phyloP scores from a whole-genome alignment of 2,113 vertebrate species.

The Acrocephalus kingi region DNA sequence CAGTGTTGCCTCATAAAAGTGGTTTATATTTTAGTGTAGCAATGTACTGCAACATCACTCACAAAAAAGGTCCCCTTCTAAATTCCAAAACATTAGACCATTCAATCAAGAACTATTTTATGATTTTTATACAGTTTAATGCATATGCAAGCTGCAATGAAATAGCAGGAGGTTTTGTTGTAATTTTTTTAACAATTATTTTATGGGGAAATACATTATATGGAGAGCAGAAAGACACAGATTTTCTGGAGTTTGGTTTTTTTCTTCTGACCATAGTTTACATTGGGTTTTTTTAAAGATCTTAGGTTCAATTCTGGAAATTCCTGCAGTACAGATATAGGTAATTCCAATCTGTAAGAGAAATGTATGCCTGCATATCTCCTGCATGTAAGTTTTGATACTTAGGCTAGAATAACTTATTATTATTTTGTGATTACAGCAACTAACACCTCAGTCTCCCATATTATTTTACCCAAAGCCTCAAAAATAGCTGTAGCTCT shows the following conservation, averaged over 20 bases:
- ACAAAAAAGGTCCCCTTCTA: conserved; percentile 11
- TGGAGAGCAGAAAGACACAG: background rate
- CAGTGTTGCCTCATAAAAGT: conserved; percentile 16
- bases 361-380: background rate
- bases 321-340: background rate
- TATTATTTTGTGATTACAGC: background rate
- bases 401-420: background rate
- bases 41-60: background rate
- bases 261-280: background rate
- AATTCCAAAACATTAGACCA: conserved; percentile 44
- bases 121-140: background rate
- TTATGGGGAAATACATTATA: background rate
- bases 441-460: background rate
- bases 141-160: background rate
- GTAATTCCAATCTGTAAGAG: background rate
- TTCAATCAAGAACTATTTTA: conserved; percentile 6
- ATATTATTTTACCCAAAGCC: background rate
- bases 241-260: background rate
- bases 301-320: background rate
- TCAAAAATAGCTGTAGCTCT: background rate
- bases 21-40: conserved; percentile 6
- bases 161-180: conserved; percentile 4
- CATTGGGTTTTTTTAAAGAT: background rate
- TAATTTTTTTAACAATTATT: conserved; percentile 4
- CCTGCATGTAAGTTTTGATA: background rate